Base-by-base conservation (phyloP, 2,888 invertebrate species). In the Machimus atricapillus region DNA sequence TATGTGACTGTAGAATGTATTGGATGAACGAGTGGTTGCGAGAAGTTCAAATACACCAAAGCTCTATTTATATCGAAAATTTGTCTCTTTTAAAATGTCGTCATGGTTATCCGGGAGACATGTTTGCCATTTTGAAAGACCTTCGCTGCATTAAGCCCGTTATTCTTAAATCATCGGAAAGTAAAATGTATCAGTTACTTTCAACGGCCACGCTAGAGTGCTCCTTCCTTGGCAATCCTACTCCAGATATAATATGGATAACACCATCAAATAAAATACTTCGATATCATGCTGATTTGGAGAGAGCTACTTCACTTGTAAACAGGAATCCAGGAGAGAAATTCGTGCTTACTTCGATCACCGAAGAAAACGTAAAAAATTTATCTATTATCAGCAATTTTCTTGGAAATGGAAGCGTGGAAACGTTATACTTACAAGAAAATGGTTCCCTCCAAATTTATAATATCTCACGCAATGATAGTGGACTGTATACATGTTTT, bases 191-290 rank as follows among this genome's bases (percentile, higher is more conserved):
- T 91, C 91, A 95, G 88, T 92, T 96, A 87, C 94, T 94, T 90
- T 93, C 94, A 12, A 94, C 95, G 87, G 97, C 96, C 1, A 92
- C 96, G 23, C 93, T 98, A 46, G 95, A 96, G 90, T 98, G 98
- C 92, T 94, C 94, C 88, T 96, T 95, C 90, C 94, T 94, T 43
- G 97, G 97, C 0, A 95, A 96, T 91, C 97, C 97, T 0, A 93
- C 94, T 66, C 97, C 97, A 1, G 96, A 96, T 78, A 94, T 98
- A 85, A 96, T 96, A 14, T 98, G 98, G 98, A 95, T 97, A 40
- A 97, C 97, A 1, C 97, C 97, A 3, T 94, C 94, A 0, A 94
- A 95, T 85, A 93, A 95, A 90, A 94, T 96, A 23, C 94, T 95
- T 90, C 96, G 97, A 88, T 96, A 96, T 95, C 96, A 96, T 91